These are phyloP conservation scores for Lithobates sylvaticus DNA, from an alignment of 2,797 vertebrate genomes.

Conservation along the genomic window DNA sequence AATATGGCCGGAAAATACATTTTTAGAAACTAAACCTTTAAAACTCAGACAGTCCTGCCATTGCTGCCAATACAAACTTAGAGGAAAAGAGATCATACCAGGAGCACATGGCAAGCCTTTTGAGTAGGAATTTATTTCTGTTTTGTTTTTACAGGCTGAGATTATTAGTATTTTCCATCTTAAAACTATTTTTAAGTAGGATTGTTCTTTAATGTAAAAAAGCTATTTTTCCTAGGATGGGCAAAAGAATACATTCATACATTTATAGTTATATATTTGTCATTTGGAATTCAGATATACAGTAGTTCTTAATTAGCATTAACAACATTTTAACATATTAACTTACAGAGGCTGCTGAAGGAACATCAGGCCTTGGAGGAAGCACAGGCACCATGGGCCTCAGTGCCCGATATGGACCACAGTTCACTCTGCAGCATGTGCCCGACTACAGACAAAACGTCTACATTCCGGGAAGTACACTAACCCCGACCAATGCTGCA, in stretches of 20 bases:
- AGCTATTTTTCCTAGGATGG: not conserved
- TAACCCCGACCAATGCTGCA: conserved; percentile 89
- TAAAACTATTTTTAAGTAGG: no score
- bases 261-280: not conserved
- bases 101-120: no score
- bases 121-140: no score
- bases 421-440: conserved; percentile 97
- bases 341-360: conserved; percentile 86
- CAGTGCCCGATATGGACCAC: conserved; percentile 93
- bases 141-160: no score
- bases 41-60: no score
- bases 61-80: no score
- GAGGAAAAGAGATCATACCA: no score
- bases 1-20: no score
- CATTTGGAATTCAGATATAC: not conserved
- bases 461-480: conserved; percentile 93
- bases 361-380: conserved; percentile 85
- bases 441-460: conserved; percentile 98
- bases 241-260: not conserved
- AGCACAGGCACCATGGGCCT: conserved; percentile 93
- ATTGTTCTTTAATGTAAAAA: not conserved
- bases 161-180: no score
- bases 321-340: conserved; percentile 5
- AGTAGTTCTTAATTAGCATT: not conserved
- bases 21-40: no score